Percentiles rank a stretch among this genome's conserved stretches.
phyloP scores from a whole-genome alignment of 2,113 vertebrate species.

The Ivindomyrus marchei region DNA sequence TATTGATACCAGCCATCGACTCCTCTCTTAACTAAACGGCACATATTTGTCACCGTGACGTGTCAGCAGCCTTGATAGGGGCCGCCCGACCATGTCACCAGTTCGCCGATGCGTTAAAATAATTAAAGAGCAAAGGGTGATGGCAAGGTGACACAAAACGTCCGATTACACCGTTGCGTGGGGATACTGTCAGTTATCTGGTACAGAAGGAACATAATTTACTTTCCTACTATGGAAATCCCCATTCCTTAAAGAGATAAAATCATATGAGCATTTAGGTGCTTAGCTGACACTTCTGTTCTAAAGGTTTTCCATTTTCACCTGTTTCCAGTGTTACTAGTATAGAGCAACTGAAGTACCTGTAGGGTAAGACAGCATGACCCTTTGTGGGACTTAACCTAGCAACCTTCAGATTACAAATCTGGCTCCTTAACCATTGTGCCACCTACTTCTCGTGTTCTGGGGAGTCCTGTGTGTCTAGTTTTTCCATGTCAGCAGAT shows the following conservation, averaged over 20 bases:
- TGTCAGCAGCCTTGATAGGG: conserved; percentile 40
- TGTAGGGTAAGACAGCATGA: background rate
- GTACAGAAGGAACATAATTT: background rate
- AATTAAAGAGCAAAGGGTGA: conserved; percentile 37
- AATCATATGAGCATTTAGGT: background rate
- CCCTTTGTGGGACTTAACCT: background rate
- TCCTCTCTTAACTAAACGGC: conserved; percentile 49
- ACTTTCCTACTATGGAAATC: background rate
- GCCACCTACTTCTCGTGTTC: background rate
- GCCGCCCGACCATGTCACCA: conserved; percentile 47
- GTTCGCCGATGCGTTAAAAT: conserved; percentile 54
- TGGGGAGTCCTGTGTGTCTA: background rate
- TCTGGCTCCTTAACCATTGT: background rate
- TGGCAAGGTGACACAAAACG: conserved; percentile 35
- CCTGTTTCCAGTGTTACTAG: background rate
- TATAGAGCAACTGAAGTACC: background rate
- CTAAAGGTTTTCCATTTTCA: background rate
- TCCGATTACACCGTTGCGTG: conserved; percentile 24
- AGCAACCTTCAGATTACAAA: background rate
- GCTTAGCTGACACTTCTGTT: background rate
- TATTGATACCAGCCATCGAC: conserved; percentile 44
- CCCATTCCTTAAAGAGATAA: background rate
- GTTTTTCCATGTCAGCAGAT: background rate
- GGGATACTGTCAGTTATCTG: background rate
- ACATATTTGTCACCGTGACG: conserved; percentile 56